phyloP scores from a whole-genome alignment of 2,888 invertebrate genomes.

The Fragum whitleyi region DNA sequence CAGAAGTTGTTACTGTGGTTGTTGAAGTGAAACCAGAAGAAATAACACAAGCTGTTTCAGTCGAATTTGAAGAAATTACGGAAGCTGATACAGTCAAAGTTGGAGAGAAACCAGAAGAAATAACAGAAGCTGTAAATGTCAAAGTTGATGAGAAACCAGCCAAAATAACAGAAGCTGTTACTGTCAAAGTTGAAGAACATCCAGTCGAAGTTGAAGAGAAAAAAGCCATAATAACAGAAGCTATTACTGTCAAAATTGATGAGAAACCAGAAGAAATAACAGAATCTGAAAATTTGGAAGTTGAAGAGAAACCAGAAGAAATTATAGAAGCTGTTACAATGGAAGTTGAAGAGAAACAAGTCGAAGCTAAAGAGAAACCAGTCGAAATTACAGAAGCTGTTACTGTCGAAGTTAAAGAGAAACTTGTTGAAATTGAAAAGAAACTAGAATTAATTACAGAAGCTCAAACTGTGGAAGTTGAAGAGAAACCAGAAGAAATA shows the following conservation, averaged over 20 bases:
- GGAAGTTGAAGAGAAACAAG: neutral
- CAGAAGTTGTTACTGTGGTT: neutral
- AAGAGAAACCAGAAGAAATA: conserved; percentile 11
- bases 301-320: conserved; percentile 16
- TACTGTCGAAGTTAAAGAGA: too few relatives aligned
- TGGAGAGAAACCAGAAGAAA: conserved; percentile 21
- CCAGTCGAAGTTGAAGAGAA: conserved; percentile 18
- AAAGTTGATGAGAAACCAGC: neutral
- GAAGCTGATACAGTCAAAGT: neutral
- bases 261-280: conserved; percentile 7
- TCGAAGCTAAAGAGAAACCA: conserved; percentile 9
- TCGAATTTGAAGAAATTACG: conserved; percentile 5
- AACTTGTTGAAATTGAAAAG: too few relatives aligned
- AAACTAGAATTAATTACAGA: too few relatives aligned
- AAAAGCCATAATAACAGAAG: too few relatives aligned
- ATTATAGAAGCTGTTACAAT: too few relatives aligned
- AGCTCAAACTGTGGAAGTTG: too few relatives aligned
- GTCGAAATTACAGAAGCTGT: too few relatives aligned
- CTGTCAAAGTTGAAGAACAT: conserved; percentile 29
- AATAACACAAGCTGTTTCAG: neutral
- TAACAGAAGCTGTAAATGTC: too few relatives aligned
- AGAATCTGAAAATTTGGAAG: conserved; percentile 21
- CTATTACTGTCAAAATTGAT: neutral
- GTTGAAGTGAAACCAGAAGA: neutral
- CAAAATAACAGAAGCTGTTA: conserved; percentile 13